Evolutionary conservation across 2,888 invertebrate species (phyloP).

Genomic region (Acanthosoma haemorrhoidale): DNA sequence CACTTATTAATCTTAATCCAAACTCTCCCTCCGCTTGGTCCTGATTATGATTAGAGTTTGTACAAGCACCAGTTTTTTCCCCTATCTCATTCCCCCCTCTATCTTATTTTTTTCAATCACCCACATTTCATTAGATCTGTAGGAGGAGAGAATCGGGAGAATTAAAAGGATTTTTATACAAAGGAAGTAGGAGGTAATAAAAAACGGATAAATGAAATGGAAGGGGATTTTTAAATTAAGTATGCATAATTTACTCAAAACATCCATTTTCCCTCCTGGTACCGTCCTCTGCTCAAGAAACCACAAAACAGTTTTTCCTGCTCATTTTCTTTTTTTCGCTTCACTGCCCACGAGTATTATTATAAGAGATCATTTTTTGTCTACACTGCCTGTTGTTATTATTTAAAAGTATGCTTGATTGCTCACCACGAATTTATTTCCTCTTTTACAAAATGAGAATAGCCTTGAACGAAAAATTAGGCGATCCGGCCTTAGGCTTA

Average conservation of each 20-base stretch:
- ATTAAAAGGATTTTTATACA: conserved; percentile 28
- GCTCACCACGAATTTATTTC: too few species aligned
- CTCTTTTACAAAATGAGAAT: too few species aligned
- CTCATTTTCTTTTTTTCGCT: too few species aligned
- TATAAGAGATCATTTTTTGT: too few species aligned
- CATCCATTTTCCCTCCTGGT: neutral
- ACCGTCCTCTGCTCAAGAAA: too few species aligned
- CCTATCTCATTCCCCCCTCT: neutral
- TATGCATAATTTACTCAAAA: conserved; percentile 23
- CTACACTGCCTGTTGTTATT: too few species aligned
- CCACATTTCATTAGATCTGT: conserved; percentile 12
- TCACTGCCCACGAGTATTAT: too few species aligned
- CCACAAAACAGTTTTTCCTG: too few species aligned
- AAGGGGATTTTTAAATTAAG: conserved; percentile 18
- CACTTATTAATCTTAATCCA: conserved; percentile 27
- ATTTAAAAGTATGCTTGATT: too few species aligned
- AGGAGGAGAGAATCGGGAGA: conserved; percentile 11
- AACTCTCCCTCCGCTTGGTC: neutral
- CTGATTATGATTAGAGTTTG: conserved; percentile 24
- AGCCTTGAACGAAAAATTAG: too few species aligned
- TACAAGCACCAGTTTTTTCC: neutral
- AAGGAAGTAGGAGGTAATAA: neutral
- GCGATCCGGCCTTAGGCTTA: too few species aligned
- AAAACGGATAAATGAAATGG: neutral
- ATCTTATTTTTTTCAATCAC: conserved; percentile 19